Base-by-base conservation (phyloP, 2,888 invertebrate genomes). In the Drosophila anomelani region DNA sequence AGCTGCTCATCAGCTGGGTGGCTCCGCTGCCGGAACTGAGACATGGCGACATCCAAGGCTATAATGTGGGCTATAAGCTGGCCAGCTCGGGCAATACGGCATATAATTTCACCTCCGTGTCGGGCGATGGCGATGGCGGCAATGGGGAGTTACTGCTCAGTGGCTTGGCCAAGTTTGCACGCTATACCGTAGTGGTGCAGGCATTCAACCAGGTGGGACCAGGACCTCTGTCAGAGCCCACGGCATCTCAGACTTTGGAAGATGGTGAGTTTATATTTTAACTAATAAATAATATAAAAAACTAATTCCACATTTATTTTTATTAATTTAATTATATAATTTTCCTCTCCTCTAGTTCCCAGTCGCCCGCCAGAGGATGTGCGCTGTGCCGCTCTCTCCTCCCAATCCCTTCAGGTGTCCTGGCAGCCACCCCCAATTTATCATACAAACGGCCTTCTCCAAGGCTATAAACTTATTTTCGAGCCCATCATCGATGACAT, bases 321-420 rank as follows among this genome's bases (percentile, higher is more conserved):
- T 36, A 36, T 15, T 10, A 36, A 10, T 7, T 7, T 17, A 12
- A 26, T 6, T n/a, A 12, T 47, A 12, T n/a, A 17, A 6, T 47
- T 29, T 1, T 29, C 3, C 0, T n/a, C 2, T 4, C 2, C 62
- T 59, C 8, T 89, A 97, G 96, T 96, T 53, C 97, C 97, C 47
- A 96, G 95, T 86, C 94, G 94, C 89, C 94, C 96, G n/a, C 96
- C 96, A 0, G 95, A 95, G 91, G 96, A 95, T 87, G 95, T 97
- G 17, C 94, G 96, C 69, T 96, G 96, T 87, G 95, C 95, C 0
- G 94, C 96, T 0, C 91, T 96, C 51, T 95, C 95, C 32, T 96
- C 96, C 0, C 95, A 96, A 86, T 96, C 96, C 9, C 93, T 97
- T 62, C 95, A 96, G 93, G 95, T 97, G 23, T 95, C 95, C 56